Conservation (phyloP, 2,797 vertebrate species). For the Molossus molossus region DNA sequence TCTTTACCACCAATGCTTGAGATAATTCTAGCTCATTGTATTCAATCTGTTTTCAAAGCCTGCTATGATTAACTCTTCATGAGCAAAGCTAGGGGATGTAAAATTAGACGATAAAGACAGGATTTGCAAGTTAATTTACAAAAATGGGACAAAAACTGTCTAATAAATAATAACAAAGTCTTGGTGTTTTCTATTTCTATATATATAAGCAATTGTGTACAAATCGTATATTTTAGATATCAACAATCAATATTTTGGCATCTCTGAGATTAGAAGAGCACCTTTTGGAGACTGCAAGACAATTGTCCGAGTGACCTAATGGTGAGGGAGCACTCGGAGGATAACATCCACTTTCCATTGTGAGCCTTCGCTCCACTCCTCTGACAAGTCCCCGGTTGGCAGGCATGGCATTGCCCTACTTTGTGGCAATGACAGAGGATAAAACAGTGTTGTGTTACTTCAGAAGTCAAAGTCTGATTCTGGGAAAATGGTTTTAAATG, state of each 20-base stretch:
- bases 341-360: not conserved
- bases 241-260: not conserved
- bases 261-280: conserved; percentile 30
- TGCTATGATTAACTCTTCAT: not conserved
- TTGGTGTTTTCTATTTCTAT: not conserved
- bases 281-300: not conserved
- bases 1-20: not conserved
- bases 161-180: not conserved
- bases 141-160: not conserved
- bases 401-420: not conserved
- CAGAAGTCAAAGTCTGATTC: not conserved
- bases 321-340: not conserved
- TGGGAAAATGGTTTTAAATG: not conserved
- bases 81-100: not conserved
- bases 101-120: not conserved
- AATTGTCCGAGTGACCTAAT: not conserved
- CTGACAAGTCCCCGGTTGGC: not conserved
- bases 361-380: not conserved
- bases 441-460: not conserved
- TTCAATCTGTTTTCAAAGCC: not conserved
- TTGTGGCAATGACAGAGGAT: not conserved
- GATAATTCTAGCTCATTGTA: not conserved
- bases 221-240: conserved; percentile 3
- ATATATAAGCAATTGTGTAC: not conserved
- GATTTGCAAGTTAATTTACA: not conserved